Evolutionary conservation across 2,888 invertebrate genomes (phyloP).

Genomic region (Gastrophysa polygoni): DNA sequence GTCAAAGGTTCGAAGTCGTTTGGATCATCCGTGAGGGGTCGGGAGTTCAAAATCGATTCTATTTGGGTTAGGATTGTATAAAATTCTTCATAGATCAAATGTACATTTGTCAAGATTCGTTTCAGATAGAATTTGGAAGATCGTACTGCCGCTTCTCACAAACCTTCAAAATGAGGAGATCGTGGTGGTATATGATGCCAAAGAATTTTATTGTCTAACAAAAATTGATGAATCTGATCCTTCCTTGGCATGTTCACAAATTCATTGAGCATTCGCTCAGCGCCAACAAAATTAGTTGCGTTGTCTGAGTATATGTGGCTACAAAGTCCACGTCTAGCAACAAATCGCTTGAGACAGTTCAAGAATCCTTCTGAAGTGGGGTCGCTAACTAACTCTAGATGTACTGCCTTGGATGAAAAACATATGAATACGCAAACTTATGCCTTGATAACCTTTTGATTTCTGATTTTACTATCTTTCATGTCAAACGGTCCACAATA

Average conservation of each 20-base stretch:
- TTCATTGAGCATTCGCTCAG: conserved; percentile 12
- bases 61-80: neutral
- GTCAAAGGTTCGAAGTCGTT: conserved; percentile 8
- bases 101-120: conserved; percentile 1
- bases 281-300: too few species aligned
- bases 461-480: too few species aligned
- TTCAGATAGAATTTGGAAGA: conserved; percentile 7
- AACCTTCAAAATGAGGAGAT: conserved; percentile 17
- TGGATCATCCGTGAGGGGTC: conserved; percentile 8
- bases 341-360: too few species aligned
- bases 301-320: conserved; percentile 18
- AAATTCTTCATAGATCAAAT: conserved; percentile 14
- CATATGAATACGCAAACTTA: too few species aligned
- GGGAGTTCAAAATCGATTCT: conserved; percentile 6
- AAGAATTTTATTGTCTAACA: neutral
- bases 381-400: too few species aligned
- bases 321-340: too few species aligned
- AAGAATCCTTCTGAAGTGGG: too few species aligned
- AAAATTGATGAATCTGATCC: neutral
- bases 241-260: neutral
- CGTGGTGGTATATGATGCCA: conserved; percentile 14
- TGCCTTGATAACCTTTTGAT: too few species aligned
- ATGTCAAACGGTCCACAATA: too few species aligned
- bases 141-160: conserved; percentile 18
- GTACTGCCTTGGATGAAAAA: too few species aligned